Percentiles rank a stretch among this genome's conserved stretches.
phyloP scores from a whole-genome alignment of 2,888 invertebrate genomes.

The Dynastes hyllus region DNA sequence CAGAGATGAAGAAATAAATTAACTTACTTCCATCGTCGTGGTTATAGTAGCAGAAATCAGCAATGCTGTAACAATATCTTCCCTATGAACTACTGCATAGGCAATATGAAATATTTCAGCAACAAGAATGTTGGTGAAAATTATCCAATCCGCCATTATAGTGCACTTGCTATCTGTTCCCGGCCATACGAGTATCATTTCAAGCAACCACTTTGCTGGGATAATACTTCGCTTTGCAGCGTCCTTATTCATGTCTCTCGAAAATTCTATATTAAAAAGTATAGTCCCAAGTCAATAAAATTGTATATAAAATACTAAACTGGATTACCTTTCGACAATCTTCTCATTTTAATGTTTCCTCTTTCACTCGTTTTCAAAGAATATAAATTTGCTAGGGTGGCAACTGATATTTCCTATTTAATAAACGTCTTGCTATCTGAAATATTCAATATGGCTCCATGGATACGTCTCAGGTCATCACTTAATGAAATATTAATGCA shows the following conservation, averaged over 20 bases:
- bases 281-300: background rate
- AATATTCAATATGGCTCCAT: no score
- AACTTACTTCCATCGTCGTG: slow-evolving; percentile 46
- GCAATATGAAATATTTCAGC: slow-evolving; percentile 37
- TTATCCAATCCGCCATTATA: slow-evolving; percentile 28
- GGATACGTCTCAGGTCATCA: no score
- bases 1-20: background rate
- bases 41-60: slow-evolving; percentile 39
- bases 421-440: no score
- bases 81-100: slow-evolving; percentile 26
- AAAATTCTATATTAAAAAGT: slow-evolving; percentile 28
- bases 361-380: background rate
- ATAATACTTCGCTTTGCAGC: slow-evolving; percentile 25
- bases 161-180: slow-evolving; percentile 21
- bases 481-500: no score
- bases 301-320: background rate
- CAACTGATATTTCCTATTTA: no score
- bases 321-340: slow-evolving; percentile 9
- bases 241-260: slow-evolving; percentile 35
- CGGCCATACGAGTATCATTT: slow-evolving; percentile 45
- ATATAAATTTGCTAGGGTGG: background rate
- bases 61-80: slow-evolving; percentile 19
- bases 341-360: background rate
- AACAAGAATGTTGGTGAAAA: slow-evolving; percentile 33
- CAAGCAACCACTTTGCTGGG: slow-evolving; percentile 37